These are phyloP conservation scores for Exocentrus adspersus DNA, from an alignment of 2,888 invertebrate genomes.

Conservation along the genomic window DNA sequence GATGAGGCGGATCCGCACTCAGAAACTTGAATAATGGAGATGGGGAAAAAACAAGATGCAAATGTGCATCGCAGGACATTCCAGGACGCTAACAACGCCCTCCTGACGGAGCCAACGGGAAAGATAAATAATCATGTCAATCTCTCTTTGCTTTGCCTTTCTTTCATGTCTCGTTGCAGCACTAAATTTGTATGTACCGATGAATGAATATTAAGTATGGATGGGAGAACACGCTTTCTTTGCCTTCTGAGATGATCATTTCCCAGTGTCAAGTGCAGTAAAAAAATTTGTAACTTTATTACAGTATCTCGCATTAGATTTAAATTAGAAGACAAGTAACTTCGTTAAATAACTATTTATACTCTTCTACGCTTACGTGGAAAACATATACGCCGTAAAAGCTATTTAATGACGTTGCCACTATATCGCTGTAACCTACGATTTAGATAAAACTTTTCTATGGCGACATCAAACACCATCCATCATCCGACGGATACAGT, in stretches of 20 bases:
- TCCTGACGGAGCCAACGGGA: background rate
- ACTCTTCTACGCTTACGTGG: no score
- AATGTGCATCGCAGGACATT: slow-evolving; percentile 24
- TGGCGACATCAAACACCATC: background rate
- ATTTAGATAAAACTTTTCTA: background rate
- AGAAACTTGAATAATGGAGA: slow-evolving; percentile 17
- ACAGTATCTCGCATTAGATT: no score
- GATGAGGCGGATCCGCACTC: slow-evolving; percentile 8
- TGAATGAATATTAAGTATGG: background rate
- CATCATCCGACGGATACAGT: background rate
- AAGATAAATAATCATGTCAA: slow-evolving; percentile 15
- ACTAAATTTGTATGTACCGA: slow-evolving; percentile 4
- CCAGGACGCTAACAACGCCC: slow-evolving; percentile 16
- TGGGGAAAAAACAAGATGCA: slow-evolving; percentile 23
- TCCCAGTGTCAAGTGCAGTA: no score
- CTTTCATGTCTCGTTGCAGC: background rate
- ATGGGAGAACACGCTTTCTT: background rate
- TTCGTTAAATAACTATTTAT: no score
- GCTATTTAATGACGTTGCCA: no score
- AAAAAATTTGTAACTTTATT: no score
- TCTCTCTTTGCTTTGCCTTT: background rate
- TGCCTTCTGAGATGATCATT: no score
- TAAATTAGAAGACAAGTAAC: no score
- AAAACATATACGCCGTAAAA: no score
- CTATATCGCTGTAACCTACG: background rate